Conservation (phyloP, 1,140 invertebrate species). For the Platorchestia sp. region DNA sequence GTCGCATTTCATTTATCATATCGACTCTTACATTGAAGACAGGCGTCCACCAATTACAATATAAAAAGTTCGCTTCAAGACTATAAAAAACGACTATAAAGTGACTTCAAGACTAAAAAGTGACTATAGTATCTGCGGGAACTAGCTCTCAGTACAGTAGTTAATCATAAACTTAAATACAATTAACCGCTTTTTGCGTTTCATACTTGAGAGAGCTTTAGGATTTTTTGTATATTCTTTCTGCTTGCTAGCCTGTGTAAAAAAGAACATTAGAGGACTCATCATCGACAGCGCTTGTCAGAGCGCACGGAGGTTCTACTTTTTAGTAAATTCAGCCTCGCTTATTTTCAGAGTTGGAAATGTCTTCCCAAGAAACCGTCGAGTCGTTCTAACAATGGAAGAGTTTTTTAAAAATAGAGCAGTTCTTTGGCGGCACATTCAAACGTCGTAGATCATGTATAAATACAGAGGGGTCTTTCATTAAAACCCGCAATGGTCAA, state of each 20-base stretch:
- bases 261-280: background rate
- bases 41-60: background rate
- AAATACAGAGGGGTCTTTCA: too few species aligned
- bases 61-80: background rate
- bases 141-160: background rate
- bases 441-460: too few species aligned
- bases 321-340: background rate
- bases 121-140: too few species aligned
- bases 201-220: background rate
- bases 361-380: background rate
- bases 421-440: background rate
- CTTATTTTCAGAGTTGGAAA: background rate
- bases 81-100: too few species aligned
- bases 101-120: too few species aligned
- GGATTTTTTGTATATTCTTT: background rate
- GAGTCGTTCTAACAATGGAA: background rate
- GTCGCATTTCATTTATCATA: background rate
- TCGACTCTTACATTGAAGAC: background rate
- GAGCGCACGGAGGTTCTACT: background rate
- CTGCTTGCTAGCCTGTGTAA: too few species aligned
- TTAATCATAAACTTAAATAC: background rate
- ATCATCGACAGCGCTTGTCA: background rate
- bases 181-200: background rate
- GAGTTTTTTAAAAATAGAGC: background rate
- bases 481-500: too few species aligned